Percentiles rank a stretch among this genome's conserved stretches.
phyloP scores from a whole-genome alignment of 2,797 vertebrate species.

The Sphaeramia orbicularis region DNA sequence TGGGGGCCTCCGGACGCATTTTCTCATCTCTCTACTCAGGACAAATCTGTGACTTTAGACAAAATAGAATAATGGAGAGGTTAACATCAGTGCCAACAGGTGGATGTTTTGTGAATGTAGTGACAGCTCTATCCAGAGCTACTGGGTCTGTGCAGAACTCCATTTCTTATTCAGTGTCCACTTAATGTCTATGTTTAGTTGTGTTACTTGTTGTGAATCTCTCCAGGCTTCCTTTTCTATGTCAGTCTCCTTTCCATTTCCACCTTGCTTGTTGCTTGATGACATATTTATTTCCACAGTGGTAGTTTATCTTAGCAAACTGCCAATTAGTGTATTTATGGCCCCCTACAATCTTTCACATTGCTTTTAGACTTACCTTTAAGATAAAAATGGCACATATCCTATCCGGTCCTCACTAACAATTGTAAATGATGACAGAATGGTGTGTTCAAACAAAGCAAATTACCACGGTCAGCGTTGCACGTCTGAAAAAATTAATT shows the following conservation, averaged over 20 bases:
- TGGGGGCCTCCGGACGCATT: slow-evolving; percentile 45
- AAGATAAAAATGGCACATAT: slow-evolving; percentile 22
- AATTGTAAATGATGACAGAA: background rate
- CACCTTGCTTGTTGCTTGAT: slow-evolving; percentile 38
- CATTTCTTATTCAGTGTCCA: slow-evolving; percentile 35
- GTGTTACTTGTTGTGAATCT: slow-evolving; percentile 61
- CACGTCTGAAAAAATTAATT: slow-evolving; percentile 9
- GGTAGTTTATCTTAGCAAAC: slow-evolving; percentile 44
- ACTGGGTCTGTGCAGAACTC: slow-evolving; percentile 25
- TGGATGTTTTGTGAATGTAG: slow-evolving; percentile 52
- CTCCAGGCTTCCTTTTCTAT: slow-evolving; percentile 19
- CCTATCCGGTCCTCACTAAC: slow-evolving; percentile 14
- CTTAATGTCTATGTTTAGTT: slow-evolving; percentile 47
- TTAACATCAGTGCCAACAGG: slow-evolving; percentile 57
- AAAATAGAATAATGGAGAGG: slow-evolving; percentile 50
- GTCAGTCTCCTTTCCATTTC: slow-evolving; percentile 23
- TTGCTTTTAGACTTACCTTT: slow-evolving; percentile 12
- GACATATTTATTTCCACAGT: slow-evolving; percentile 33
- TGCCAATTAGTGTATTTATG: slow-evolving; percentile 35
- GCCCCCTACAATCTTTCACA: slow-evolving; percentile 10
- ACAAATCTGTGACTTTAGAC: slow-evolving; percentile 47
- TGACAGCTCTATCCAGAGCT: slow-evolving; percentile 36
- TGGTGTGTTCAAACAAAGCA: slow-evolving; percentile 21
- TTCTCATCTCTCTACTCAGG: slow-evolving; percentile 45
- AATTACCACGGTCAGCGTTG: slow-evolving; percentile 8